Evolutionary conservation across 2,797 vertebrate genomes (phyloP).

Genomic region (Sebastes matsubarae): DNA sequence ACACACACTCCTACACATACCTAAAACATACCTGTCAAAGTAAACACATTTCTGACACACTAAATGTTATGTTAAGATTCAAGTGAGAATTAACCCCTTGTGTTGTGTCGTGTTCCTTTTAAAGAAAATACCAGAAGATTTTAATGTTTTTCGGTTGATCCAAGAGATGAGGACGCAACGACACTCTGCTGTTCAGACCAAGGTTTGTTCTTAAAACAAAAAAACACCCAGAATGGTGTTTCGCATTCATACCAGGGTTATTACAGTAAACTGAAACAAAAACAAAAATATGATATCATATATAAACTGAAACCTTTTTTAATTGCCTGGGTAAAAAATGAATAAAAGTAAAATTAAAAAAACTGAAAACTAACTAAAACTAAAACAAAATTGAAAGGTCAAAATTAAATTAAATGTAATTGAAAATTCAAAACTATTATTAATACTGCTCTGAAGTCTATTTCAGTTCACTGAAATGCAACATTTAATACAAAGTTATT

Average conservation of each 20-base stretch:
- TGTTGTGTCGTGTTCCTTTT: constrained; percentile 18
- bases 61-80: not conserved
- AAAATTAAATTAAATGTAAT: too few relatives aligned
- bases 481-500: not conserved
- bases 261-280: too few relatives aligned
- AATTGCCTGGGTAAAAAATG: too few relatives aligned
- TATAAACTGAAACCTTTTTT: too few relatives aligned
- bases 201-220: constrained; percentile 80
- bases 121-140: constrained; percentile 98
- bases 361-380: not conserved
- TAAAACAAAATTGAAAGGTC: too few relatives aligned
- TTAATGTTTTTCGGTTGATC: constrained; percentile 96
- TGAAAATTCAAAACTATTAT: too few relatives aligned
- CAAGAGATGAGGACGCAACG: constrained; percentile 98
- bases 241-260: not conserved
- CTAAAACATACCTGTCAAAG: not conserved
- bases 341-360: too few relatives aligned
- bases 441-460: not conserved
- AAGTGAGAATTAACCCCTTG: not conserved
- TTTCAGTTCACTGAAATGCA: not conserved
- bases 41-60: not conserved
- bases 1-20: not conserved
- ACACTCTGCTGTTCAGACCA: constrained; percentile 98
- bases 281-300: too few relatives aligned
- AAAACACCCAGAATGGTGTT: not conserved